Evolutionary conservation across 2,888 invertebrate genomes (phyloP), one percentile per base, ranked within the genome.

Genomic region (Theodoxus fluviatilis): DNA sequence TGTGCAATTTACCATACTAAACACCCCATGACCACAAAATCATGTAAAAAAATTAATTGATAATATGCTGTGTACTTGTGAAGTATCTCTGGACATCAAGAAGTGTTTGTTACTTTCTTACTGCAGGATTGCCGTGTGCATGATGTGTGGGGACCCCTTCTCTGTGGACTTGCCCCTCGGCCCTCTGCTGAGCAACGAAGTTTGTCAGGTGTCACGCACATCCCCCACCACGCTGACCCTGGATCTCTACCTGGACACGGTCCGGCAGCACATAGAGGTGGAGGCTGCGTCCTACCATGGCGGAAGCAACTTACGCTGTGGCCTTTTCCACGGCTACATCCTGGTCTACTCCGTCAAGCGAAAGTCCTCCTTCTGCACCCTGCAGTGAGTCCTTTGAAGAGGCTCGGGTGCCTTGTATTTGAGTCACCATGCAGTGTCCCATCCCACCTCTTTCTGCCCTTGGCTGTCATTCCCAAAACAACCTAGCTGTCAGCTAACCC

Each of bases 71-170:
- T 57, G 18, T 9, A 57, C 9, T 18, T 57, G 57, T 57, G 57
- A 22, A n/a, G n/a, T n/a, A n/a, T n/a, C n/a, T n/a, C n/a, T n/a
- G n/a, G n/a, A n/a, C n/a, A n/a, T n/a, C n/a, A n/a, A n/a, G n/a
- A n/a, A n/a, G n/a, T n/a, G n/a, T n/a, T n/a, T n/a, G n/a, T n/a
- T n/a, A n/a, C 35, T 57, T 37, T 22, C 43, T 25, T 66, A 0
- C 76, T 71, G 94, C 86, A 94, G 85, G 71, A 79, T 86, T 37
- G 77, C 83, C 43, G 79, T 98, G 91, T 96, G 96, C 87, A 93
- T 96, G 92, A 95, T 96, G 88, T 98, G 98, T 88, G 96, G 96
- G 68, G 97, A 98, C 88, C 94, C 95, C 0, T 96, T 93, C 85
- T 93, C 94, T 0, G 92, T 95, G 59, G 96, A 96, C 86, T 93